A percentile compares a stretch with the other conserved stretches of the same genome.
Evolutionary conservation across 1,140 invertebrate species (phyloP).

Genomic region (Arctopsyche grandis): DNA sequence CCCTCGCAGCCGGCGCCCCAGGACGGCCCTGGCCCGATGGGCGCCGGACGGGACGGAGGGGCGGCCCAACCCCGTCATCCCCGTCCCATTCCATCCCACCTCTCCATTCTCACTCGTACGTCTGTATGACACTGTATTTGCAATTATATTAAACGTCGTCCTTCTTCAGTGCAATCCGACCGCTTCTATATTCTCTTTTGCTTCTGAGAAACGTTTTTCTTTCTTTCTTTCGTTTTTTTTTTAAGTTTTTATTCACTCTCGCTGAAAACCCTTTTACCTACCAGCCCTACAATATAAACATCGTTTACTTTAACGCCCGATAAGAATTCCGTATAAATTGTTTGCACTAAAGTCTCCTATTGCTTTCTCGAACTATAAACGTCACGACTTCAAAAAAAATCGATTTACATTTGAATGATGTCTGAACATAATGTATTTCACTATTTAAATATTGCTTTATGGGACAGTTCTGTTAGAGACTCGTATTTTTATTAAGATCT

Average conservation of each 20-base stretch:
- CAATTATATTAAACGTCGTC: conserved; percentile 37
- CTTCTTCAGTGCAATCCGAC: neutral
- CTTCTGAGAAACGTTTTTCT: neutral
- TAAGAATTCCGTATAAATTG: neutral
- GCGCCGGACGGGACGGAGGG: neutral
- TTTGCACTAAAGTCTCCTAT: neutral
- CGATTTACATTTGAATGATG: too few species aligned
- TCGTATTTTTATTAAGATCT: too few species aligned
- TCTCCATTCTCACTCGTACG: neutral
- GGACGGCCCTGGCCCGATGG: neutral
- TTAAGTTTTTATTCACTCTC: neutral
- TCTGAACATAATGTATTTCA: too few species aligned
- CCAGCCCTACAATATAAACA: neutral
- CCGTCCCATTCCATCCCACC: neutral
- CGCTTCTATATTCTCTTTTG: neutral
- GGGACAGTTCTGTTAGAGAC: too few species aligned
- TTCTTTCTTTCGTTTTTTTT: neutral
- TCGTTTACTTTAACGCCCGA: neutral
- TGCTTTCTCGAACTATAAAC: neutral
- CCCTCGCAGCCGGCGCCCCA: conserved; percentile 48
- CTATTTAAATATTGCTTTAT: too few species aligned
- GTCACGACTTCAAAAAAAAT: too few species aligned
- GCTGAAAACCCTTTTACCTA: neutral
- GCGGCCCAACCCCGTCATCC: neutral
- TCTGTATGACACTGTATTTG: conserved; percentile 24